These are phyloP conservation scores for Aphidius ervi DNA, from an alignment of 1,140 invertebrate genomes.

Conservation along the genomic window DNA sequence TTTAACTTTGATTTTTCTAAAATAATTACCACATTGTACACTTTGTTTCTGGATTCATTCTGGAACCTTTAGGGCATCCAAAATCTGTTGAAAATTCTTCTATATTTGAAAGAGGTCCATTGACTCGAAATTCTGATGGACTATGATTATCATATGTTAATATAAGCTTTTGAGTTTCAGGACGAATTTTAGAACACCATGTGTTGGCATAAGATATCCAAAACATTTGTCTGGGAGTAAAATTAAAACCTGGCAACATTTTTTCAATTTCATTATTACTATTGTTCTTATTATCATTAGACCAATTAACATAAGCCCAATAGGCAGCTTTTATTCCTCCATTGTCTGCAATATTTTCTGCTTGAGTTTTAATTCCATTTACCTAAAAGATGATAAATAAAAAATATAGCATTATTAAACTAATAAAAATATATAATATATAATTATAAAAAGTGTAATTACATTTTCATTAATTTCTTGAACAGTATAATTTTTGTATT, in stretches of 20 bases:
- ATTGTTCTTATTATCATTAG: too few relatives aligned
- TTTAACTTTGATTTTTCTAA: too few relatives aligned
- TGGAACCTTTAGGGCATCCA: constrained; percentile 69
- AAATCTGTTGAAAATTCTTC: constrained; percentile 79
- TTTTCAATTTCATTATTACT: constrained; percentile 38
- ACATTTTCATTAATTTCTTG: constrained; percentile 57
- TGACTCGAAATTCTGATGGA: constrained; percentile 70
- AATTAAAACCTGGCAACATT: constrained; percentile 49
- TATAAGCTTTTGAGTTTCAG: constrained; percentile 30
- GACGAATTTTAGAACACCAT: constrained; percentile 47
- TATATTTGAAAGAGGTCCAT: constrained; percentile 80
- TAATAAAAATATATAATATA: not conserved
- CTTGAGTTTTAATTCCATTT: constrained; percentile 62
- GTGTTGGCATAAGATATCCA: constrained; percentile 61
- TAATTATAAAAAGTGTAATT: constrained; percentile 12
- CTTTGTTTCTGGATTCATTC: constrained; percentile 81
- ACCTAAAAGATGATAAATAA: constrained; percentile 39
- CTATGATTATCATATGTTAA: constrained; percentile 41
- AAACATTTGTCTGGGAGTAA: constrained; percentile 55
- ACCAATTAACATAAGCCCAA: constrained; percentile 54
- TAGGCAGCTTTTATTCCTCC: constrained; percentile 65
- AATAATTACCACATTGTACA: constrained; percentile 77
- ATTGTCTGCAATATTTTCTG: constrained; percentile 68
- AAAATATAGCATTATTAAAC: not conserved
- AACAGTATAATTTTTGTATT: constrained; percentile 65